These are phyloP conservation scores for Semnornis frantzii DNA, from an alignment of 2,113 vertebrate species.

Conservation along the genomic window DNA sequence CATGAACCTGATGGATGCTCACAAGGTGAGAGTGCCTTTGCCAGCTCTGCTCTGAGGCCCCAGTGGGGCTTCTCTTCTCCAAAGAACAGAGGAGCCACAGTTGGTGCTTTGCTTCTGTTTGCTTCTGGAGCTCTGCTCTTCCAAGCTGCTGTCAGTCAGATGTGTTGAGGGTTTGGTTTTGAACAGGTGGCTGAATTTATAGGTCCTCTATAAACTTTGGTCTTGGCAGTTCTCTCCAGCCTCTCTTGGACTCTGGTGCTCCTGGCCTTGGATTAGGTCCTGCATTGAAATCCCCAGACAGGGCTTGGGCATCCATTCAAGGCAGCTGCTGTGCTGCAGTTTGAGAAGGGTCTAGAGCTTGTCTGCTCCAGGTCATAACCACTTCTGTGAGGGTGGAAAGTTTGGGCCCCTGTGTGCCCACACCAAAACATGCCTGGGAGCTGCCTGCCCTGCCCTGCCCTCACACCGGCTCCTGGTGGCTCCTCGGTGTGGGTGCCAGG, in stretches of 20 bases:
- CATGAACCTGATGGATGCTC: slow-evolving; percentile 97
- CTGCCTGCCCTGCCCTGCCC: neutral
- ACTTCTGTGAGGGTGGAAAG: neutral
- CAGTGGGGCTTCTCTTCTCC: neutral
- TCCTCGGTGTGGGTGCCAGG: neutral
- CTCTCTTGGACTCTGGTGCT: neutral
- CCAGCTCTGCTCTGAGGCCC: neutral
- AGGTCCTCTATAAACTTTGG: neutral
- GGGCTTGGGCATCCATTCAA: neutral
- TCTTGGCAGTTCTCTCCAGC: neutral
- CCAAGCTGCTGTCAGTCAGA: neutral
- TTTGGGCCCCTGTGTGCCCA: accelerated
- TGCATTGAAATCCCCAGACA: neutral
- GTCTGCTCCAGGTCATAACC: neutral
- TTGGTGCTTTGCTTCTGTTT: neutral
- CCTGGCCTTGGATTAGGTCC: neutral
- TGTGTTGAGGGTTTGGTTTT: neutral
- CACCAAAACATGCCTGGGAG: neutral
- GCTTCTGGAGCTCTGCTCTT: neutral
- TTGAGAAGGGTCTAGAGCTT: neutral
- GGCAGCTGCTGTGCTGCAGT: neutral
- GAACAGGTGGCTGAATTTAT: neutral
- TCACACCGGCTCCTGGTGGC: accelerated
- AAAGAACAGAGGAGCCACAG: neutral
- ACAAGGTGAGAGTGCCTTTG: slow-evolving; percentile 83